Evolutionary conservation across 2,888 invertebrate genomes (phyloP).

Genomic region (Sarcophaga variegata): DNA sequence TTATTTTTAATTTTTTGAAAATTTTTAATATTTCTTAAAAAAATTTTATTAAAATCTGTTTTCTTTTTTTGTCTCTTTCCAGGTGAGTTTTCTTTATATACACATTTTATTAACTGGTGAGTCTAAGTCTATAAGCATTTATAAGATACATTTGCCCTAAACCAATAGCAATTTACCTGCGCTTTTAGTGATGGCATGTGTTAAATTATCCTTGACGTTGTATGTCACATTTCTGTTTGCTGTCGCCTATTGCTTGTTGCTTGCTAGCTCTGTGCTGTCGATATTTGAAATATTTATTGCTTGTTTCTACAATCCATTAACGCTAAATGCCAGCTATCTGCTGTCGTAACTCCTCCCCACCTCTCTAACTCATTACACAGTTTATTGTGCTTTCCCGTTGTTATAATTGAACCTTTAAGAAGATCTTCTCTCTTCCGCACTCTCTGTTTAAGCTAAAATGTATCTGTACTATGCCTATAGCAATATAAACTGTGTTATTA

Average conservation of each 20-base stretch:
- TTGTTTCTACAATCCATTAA: slow-evolving; percentile 46
- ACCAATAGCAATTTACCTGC: not conserved
- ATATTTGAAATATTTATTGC: slow-evolving; percentile 31
- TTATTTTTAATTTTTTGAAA: no score
- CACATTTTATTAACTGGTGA: no score
- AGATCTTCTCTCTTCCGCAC: no score
- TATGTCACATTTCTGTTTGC: not conserved
- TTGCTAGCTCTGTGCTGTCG: no score
- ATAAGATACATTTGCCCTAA: not conserved
- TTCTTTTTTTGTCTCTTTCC: not conserved
- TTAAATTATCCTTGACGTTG: not conserved
- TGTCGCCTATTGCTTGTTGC: not conserved
- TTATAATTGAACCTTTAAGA: no score
- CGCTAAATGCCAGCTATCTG: slow-evolving; percentile 14
- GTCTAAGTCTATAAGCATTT: not conserved
- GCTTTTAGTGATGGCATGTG: not conserved
- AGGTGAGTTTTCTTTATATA: not conserved
- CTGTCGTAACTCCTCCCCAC: no score
- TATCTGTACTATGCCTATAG: no score
- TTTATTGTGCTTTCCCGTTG: no score
- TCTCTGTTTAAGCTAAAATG: no score
- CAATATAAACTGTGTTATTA: no score
- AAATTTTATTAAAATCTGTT: not conserved
- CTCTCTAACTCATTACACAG: no score
- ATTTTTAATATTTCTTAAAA: not conserved